phyloP scores from a whole-genome alignment of 2,888 invertebrate species.

The Cantharis flavilabris region DNA sequence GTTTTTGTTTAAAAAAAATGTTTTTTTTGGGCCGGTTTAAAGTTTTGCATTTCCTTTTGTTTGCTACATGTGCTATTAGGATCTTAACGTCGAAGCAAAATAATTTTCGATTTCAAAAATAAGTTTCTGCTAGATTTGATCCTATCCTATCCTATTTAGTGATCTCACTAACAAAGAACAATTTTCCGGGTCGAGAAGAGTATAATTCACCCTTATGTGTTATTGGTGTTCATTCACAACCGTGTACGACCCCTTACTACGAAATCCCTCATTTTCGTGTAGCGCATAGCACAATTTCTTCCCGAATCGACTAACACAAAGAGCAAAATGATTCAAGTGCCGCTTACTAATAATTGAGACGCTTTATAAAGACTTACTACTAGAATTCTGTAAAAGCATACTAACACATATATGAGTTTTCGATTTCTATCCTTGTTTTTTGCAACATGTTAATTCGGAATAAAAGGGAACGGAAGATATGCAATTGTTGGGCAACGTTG shows the following conservation, averaged over 20 bases:
- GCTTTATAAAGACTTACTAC: conserved; percentile 36
- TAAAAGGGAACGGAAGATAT: conserved; percentile 35
- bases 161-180: conserved; percentile 23
- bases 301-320: conserved; percentile 30
- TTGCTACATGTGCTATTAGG: neutral
- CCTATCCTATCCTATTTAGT: neutral
- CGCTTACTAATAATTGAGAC: conserved; percentile 32
- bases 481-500: conserved; percentile 30
- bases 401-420: conserved; percentile 44
- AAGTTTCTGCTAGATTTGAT: neutral
- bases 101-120: neutral
- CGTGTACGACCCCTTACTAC: conserved; percentile 39
- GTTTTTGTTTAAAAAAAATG: no score
- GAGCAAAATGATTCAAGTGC: conserved; percentile 26
- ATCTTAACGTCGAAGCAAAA: neutral
- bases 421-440: conserved; percentile 25
- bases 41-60: neutral
- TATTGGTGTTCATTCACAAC: conserved; percentile 40
- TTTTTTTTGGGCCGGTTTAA: neutral
- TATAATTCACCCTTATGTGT: conserved; percentile 25
- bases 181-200: conserved; percentile 13
- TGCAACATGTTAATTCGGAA: neutral
- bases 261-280: conserved; percentile 17
- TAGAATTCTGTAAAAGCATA: conserved; percentile 45
- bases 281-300: conserved; percentile 20